These are phyloP conservation scores for Megatriorchis doriae DNA, from an alignment of 2,113 vertebrate genomes.

Conservation along the genomic window DNA sequence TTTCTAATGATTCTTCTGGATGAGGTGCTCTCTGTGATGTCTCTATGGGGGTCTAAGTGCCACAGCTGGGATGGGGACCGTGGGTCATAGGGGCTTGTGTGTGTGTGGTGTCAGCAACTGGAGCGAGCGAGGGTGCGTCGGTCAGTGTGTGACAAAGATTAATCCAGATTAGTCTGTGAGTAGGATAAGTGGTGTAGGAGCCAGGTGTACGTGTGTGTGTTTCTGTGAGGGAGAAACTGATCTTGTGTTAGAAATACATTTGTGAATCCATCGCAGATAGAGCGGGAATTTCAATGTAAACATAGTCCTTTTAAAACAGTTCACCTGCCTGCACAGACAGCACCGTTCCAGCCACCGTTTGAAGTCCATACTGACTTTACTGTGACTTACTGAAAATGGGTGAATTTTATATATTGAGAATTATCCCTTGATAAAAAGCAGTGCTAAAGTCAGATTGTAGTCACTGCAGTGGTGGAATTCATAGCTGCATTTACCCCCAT, in stretches of 20 bases:
- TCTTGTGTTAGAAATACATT: not conserved
- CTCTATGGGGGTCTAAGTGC: not conserved
- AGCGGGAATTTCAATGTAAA: not conserved
- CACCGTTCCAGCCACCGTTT: not conserved
- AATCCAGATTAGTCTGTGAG: not conserved
- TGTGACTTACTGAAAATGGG: not conserved
- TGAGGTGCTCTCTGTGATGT: not conserved
- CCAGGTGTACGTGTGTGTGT: not conserved
- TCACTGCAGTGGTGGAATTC: not conserved
- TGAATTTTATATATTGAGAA: not conserved
- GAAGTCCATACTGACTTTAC: not conserved
- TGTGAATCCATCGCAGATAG: not conserved
- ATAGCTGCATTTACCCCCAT: not conserved
- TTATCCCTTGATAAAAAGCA: not conserved
- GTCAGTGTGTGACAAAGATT: not conserved
- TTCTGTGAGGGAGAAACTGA: not conserved
- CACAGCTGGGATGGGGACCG: not conserved
- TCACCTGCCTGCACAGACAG: not conserved
- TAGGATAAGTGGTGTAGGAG: not conserved
- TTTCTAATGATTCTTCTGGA: not conserved
- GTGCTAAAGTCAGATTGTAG: not conserved
- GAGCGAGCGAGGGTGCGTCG: not conserved
- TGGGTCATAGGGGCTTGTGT: not conserved
- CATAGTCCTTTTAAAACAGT: not conserved
- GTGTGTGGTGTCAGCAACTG: not conserved